phyloP scores from a whole-genome alignment of 2,113 vertebrate species.

The Amblyornis subalaris region DNA sequence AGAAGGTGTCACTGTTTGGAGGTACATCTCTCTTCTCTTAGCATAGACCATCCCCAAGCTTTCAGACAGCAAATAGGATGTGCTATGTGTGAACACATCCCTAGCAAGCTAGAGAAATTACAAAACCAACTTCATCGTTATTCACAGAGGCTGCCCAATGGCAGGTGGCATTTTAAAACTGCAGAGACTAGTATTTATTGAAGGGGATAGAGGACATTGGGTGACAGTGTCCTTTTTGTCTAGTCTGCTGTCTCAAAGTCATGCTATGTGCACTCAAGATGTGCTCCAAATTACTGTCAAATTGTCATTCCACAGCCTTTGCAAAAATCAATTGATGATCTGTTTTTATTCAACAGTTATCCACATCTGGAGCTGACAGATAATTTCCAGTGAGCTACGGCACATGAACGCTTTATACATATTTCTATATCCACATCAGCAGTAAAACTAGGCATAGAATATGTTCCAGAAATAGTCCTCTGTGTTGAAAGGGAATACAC shows the following conservation, averaged over 20 bases:
- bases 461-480: not conserved
- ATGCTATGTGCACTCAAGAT: not conserved
- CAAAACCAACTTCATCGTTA: not conserved
- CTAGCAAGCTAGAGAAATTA: not conserved
- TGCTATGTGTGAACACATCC: not conserved
- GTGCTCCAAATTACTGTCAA: constrained; percentile 38
- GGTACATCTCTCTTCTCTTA: not conserved
- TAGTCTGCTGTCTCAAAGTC: not conserved
- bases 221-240: constrained; percentile 15
- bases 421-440: not conserved
- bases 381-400: constrained; percentile 3
- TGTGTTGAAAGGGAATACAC: not conserved
- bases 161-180: not conserved
- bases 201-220: not conserved
- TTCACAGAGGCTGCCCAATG: not conserved
- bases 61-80: not conserved
- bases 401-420: not conserved
- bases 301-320: constrained; percentile 28
- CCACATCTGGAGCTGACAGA: not conserved
- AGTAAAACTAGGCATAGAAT: not conserved
- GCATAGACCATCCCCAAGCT: not conserved
- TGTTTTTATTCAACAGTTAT: constrained; percentile 10
- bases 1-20: not conserved
- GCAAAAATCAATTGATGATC: constrained; percentile 17
- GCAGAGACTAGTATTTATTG: not conserved